Percentiles rank a stretch among this genome's conserved stretches.
phyloP scores from a whole-genome alignment of 2,888 invertebrate species.

The Brenthis daphne region DNA sequence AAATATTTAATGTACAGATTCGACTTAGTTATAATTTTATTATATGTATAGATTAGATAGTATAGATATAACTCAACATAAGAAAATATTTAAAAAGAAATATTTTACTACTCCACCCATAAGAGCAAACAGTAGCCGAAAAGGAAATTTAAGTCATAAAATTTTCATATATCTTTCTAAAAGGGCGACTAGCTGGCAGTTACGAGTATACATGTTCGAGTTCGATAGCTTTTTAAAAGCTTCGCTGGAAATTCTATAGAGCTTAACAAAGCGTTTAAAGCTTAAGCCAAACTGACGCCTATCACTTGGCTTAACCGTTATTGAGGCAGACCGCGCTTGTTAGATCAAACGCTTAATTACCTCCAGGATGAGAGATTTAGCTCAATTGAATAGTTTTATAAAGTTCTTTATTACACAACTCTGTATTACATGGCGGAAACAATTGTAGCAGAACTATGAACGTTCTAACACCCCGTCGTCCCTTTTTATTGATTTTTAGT shows the following conservation, averaged over 20 bases:
- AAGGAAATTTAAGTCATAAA: constrained; percentile 9
- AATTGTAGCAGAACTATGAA: neutral
- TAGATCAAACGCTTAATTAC: constrained; percentile 35
- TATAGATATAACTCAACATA: too few species aligned
- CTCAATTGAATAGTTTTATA: constrained; percentile 25
- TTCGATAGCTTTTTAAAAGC: constrained; percentile 22
- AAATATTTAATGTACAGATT: too few species aligned
- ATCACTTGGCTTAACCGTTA: constrained; percentile 33
- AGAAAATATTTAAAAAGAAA: too few species aligned
- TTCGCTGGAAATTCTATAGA: constrained; percentile 18
- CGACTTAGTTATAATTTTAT: too few species aligned
- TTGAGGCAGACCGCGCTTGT: constrained; percentile 33
- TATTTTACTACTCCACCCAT: too few species aligned
- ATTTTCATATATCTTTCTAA: constrained; percentile 14
- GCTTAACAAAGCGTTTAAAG: constrained; percentile 32
- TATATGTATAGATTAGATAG: too few species aligned
- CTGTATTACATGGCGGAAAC: neutral
- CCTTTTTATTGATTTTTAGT: neutral
- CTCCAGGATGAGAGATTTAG: constrained; percentile 22
- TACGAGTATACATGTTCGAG: constrained; percentile 14
- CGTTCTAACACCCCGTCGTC: neutral
- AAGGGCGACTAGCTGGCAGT: neutral
- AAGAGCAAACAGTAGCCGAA: constrained; percentile 1
- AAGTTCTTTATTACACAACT: constrained; percentile 12
- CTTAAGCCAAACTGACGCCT: constrained; percentile 48